Evolutionary conservation across 2,113 vertebrate genomes (phyloP), one percentile per base, ranked within the genome.

Genomic region (Scatophagus argus): DNA sequence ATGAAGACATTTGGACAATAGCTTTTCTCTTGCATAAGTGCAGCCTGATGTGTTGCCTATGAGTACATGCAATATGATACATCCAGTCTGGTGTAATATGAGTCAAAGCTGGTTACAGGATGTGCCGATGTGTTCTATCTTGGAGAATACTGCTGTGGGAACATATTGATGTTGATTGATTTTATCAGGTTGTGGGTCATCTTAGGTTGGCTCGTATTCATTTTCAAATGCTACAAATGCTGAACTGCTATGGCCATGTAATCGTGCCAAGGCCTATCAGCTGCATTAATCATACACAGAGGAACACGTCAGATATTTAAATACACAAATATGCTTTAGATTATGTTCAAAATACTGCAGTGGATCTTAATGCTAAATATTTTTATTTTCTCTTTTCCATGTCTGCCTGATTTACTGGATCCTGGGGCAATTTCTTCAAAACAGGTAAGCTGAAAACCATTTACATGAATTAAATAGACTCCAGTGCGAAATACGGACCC

Each of bases 161-260:
- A 83, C 81, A 78, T 71, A 80, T 65, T 84, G 87, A 90, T 85
- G 86, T 38, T 87, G 88, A 91, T 80, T 79, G 81, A 88, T 91
- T 89, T 88, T 83, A 58, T 49, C 21, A 38, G 38, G 76, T 44
- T 63, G 52, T 65, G 59, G 86, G 78, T 92, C 84, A 79, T 73
- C 66, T 76, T 55, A 31, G 83, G 80, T 84, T 68, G 46, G 2
- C 75, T 49, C 19, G 10, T 73, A 58, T 80, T 81, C 19, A 34
- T 85, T 81, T 84, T 72, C 60, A 82, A 63, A 82, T 36, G 59
- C 41, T 66, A 43, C 59, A n/a, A n/a, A n/a, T n/a, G 59, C 38
- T 73, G 32, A 68, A 46, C 51, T 46, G 56, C 52, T 21, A 1
- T 11, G 36, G 67, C 43, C 36, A 34, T 73, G 34, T 70, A 71